Conservation (phyloP, 2,797 vertebrate species). For the Labeo calbasu region DNA sequence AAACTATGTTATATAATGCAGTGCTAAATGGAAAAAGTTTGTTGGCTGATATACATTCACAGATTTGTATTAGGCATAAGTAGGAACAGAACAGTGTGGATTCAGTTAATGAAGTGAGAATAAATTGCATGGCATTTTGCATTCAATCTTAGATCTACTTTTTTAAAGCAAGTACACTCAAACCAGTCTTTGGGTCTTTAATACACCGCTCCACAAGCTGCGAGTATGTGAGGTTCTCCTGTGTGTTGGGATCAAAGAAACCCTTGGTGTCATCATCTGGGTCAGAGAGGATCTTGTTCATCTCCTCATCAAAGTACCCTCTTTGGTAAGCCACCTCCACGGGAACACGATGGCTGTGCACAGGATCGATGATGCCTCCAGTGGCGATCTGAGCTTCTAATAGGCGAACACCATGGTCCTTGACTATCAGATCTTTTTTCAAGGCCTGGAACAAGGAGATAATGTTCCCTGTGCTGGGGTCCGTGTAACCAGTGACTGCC, state of each 20-base stretch:
- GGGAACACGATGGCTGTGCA: slow-evolving; percentile 81
- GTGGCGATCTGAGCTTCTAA: slow-evolving; percentile 60
- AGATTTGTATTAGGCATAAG: not conserved
- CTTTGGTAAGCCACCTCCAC: slow-evolving; percentile 84
- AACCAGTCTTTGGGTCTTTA: slow-evolving; percentile 63
- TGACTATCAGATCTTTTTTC: too few species aligned
- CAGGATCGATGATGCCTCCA: slow-evolving; percentile 83
- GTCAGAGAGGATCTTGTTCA: too few species aligned
- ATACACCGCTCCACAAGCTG: too few species aligned
- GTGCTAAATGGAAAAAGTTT: not conserved
- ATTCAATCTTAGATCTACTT: slow-evolving; percentile 41
- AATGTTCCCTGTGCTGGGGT: too few species aligned
- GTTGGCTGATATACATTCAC: not conserved
- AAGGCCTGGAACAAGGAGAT: too few species aligned
- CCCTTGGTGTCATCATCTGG: slow-evolving; percentile 82
- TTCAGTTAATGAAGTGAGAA: not conserved
- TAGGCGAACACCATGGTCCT: too few species aligned
- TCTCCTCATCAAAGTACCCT: slow-evolving; percentile 15
- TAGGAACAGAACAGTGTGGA: not conserved
- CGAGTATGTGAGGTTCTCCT: too few species aligned
- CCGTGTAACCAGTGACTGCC: too few species aligned
- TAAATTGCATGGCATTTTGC: not conserved
- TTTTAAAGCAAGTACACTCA: slow-evolving; percentile 73
- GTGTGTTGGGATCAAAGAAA: slow-evolving; percentile 86
- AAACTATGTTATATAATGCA: not conserved